phyloP scores from a whole-genome alignment of 2,113 vertebrate genomes.

The Melanocharis versteri region DNA sequence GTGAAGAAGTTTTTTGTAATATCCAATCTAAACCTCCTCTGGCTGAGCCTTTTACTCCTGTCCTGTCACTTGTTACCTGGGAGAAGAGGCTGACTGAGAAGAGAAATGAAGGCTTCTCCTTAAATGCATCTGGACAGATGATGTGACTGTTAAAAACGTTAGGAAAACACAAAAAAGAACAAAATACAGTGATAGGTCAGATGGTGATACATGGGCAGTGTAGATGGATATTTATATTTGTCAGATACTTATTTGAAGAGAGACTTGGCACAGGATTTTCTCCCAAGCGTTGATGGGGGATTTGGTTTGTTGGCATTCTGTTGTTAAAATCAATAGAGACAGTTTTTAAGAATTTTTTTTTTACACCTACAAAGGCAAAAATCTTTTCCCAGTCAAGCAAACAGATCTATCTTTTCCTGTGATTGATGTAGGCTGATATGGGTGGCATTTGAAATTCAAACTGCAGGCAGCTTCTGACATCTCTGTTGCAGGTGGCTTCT shows the following conservation, averaged over 20 bases:
- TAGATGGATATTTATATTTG: background rate
- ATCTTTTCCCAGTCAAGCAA: background rate
- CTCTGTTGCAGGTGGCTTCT: background rate
- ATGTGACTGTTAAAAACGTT: background rate
- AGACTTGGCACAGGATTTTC: background rate
- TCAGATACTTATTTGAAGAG: background rate
- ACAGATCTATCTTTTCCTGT: background rate
- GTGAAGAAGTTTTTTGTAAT: background rate
- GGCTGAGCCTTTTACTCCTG: background rate
- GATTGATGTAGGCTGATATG: background rate
- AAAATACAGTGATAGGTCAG: background rate
- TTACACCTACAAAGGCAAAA: background rate
- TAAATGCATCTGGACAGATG: background rate
- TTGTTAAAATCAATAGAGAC: background rate
- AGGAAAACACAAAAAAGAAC: accelerated
- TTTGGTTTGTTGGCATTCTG: background rate
- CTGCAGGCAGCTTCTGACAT: background rate
- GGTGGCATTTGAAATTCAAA: slow-evolving; percentile 6
- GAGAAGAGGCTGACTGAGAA: background rate
- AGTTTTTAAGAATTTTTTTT: background rate
- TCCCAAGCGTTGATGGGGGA: background rate
- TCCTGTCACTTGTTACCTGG: background rate
- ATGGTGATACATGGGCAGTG: background rate
- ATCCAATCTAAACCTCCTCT: background rate
- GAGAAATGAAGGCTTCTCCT: background rate